phyloP scores from a whole-genome alignment of 2,888 invertebrate genomes.

The Plebejus melissa region DNA sequence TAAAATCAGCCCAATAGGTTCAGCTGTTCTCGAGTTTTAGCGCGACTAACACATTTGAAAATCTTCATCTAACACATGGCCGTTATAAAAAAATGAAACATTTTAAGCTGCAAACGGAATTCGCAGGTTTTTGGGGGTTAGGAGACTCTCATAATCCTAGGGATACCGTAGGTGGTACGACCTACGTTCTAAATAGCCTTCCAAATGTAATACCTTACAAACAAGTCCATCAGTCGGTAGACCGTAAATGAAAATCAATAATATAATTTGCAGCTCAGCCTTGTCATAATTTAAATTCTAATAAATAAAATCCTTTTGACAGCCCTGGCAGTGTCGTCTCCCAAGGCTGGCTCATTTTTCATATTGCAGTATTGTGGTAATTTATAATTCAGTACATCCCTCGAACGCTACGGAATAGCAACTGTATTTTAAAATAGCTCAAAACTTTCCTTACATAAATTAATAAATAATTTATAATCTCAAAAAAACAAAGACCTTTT shows the following conservation, averaged over 20 bases:
- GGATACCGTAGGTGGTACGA: no score
- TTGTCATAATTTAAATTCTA: background rate
- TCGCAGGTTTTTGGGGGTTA: no score
- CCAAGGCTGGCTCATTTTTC: conserved; percentile 1
- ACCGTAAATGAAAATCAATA: background rate
- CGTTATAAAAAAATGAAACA: no score
- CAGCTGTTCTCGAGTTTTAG: no score
- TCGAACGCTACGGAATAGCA: conserved; percentile 16
- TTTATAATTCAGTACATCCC: conserved; percentile 13
- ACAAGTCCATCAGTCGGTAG: no score
- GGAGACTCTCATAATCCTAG: no score
- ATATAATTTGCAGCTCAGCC: background rate
- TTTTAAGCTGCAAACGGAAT: no score
- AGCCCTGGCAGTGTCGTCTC: conserved; percentile 16
- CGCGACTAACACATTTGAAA: no score
- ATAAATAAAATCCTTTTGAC: background rate
- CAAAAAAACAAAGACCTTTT: background rate
- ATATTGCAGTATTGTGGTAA: background rate
- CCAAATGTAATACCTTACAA: no score
- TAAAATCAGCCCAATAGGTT: no score
- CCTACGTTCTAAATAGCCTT: no score
- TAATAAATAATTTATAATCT: conserved; percentile 20
- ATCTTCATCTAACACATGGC: no score
- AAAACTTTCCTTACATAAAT: conserved; percentile 20
- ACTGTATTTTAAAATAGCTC: conserved; percentile 7